Evolutionary conservation across 2,797 vertebrate genomes (phyloP), one percentile per base, ranked within the genome.

Genomic region (Gadopsis bispinosus): DNA sequence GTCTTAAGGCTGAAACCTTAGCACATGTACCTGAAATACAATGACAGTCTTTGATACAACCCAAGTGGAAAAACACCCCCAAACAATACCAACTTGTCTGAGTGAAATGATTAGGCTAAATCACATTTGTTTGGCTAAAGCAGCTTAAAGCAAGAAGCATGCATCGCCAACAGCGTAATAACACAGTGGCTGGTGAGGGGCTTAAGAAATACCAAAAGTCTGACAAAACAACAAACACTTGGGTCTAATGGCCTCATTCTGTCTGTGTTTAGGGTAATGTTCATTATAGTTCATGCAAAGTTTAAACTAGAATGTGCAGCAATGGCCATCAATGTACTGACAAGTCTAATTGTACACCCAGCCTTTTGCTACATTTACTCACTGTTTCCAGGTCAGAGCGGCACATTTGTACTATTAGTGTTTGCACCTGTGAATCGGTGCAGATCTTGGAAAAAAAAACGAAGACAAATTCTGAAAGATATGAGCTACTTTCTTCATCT

Each of bases 11-110:
- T 61, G 14, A 78, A 69, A 77, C 69, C 55, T 83, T 4, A 41
- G 59, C 68, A 53, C 69, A 50, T 43, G 58, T 56, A 69, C 31
- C 53, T 77, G 45, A 77, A 79, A 19, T 17, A 68, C 14, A 55
- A 69, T 51, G 54, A 55, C 41, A 35, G 70, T 33, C 56, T 79
- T 72, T 71, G 65, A 83, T 81, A 67, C 64, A 75, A 81, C 91
- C 55, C 22, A 77, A 81, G 78, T 83, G 79, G 87, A 89, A 90
- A 92, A 94, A 92, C 83, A 87, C 83, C 31, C n/a, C n/a, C 55
- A 88, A 94, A 95, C 94, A 95, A 95, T 94, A 90, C 93, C 79
- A 83, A 88, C 91, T 94, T 95, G 94, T 95, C 87, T 91, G 86
- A 91, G 92, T 87, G 92, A 91, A 94, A 95, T 92, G 88, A 93